phyloP scores from a whole-genome alignment of 2,888 invertebrate genomes.

The Meiosimyza decipiens region DNA sequence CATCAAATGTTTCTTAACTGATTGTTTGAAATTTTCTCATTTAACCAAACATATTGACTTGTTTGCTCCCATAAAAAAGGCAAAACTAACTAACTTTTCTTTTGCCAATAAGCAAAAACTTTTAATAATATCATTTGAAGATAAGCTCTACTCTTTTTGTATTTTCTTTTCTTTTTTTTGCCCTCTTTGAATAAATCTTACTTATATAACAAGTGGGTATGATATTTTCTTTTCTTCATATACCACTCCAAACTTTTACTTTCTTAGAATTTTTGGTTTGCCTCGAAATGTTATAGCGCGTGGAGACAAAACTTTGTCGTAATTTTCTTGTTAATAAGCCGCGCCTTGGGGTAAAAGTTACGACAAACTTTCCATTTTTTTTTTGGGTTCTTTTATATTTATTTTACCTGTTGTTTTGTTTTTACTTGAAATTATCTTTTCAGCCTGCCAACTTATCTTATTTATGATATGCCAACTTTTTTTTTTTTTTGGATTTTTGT shows the following conservation, averaged over 20 bases:
- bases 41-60: too few relatives aligned
- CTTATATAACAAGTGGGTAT: too few relatives aligned
- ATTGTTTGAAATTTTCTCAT: too few relatives aligned
- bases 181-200: too few relatives aligned
- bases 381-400: not conserved
- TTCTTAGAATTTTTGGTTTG: not conserved
- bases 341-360: not conserved
- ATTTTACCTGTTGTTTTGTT: not conserved
- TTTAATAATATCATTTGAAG: not conserved
- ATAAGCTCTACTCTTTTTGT: not conserved
- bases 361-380: conserved; percentile 12
- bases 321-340: conserved; percentile 18
- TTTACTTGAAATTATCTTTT: not conserved
- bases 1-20: too few relatives aligned
- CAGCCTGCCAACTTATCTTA: not conserved
- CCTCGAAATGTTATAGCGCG: too few relatives aligned
- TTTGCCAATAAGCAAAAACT: not conserved
- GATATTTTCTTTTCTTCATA: not conserved
- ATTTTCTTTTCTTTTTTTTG: too few relatives aligned
- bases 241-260: conserved; percentile 10
- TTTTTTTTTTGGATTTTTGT: not conserved
- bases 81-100: not conserved
- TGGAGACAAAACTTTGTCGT: conserved; percentile 1
- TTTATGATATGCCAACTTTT: not conserved
- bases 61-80: too few relatives aligned